These are phyloP conservation scores for Anguilla anguilla DNA, from an alignment of 2,797 vertebrate genomes.

Conservation along the genomic window DNA sequence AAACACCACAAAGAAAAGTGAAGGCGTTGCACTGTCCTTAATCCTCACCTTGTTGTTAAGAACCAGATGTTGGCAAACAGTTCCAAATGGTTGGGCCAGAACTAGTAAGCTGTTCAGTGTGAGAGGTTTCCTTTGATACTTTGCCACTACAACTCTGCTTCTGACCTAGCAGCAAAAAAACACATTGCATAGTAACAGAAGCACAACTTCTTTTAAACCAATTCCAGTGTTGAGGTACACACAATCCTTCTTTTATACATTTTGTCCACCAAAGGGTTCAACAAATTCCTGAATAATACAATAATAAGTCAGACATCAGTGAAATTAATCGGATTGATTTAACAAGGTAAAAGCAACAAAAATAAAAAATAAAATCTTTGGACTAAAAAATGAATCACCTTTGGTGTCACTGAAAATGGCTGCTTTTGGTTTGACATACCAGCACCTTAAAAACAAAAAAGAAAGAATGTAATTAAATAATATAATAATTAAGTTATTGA, in stretches of 20 bases:
- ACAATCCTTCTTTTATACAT: not conserved
- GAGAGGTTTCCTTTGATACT: constrained; percentile 68
- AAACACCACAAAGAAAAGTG: not conserved
- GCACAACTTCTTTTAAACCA: not conserved
- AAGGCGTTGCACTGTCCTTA: not conserved
- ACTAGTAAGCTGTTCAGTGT: constrained; percentile 68
- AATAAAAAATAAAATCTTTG: not conserved
- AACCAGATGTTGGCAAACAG: constrained; percentile 68
- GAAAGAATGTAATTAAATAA: not conserved
- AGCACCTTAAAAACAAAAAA: constrained; percentile 25
- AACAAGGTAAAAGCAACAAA: too few relatives aligned
- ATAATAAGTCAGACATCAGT: not conserved
- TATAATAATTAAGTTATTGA: not conserved
- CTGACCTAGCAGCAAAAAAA: constrained; percentile 55
- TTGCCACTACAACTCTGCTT: constrained; percentile 75
- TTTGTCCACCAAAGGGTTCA: not conserved
- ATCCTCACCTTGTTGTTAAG: constrained; percentile 74
- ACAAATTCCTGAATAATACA: not conserved
- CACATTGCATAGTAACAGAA: not conserved
- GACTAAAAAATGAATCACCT: constrained; percentile 51
- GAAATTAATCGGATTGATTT: not conserved
- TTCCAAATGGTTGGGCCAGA: constrained; percentile 69
- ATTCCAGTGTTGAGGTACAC: not conserved
- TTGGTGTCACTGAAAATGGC: constrained; percentile 46
- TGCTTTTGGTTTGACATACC: constrained; percentile 55